Evolutionary conservation across 2,113 vertebrate species (phyloP).

Genomic region (Scomber colias): DNA sequence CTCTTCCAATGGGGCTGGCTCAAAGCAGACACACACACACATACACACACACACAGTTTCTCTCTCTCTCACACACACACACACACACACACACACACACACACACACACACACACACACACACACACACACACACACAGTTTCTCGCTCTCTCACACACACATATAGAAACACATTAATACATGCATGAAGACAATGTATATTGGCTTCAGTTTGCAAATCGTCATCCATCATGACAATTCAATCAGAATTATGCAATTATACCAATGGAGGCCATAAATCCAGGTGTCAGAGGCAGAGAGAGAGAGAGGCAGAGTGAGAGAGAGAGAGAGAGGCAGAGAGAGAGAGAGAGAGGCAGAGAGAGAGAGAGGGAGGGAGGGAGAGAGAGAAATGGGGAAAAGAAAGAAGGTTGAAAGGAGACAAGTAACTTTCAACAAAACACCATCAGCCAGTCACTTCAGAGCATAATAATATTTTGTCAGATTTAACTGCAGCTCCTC

Average conservation of each 20-base stretch:
- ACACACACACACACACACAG: slow-evolving; percentile 26
- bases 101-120: slow-evolving; percentile 24
- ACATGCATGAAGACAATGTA: slow-evolving; percentile 35
- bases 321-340: neutral
- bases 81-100: slow-evolving; percentile 23
- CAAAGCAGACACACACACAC: slow-evolving; percentile 8
- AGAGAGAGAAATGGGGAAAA: too few species aligned
- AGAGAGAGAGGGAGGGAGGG: too few species aligned
- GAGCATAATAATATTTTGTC: slow-evolving; percentile 48
- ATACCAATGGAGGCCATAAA: slow-evolving; percentile 17
- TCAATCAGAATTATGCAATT: slow-evolving; percentile 39
- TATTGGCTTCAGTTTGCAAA: slow-evolving; percentile 40
- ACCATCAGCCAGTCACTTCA: slow-evolving; percentile 9
- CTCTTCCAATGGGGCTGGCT: slow-evolving; percentile 39
- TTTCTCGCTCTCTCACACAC: neutral
- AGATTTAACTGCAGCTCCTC: slow-evolving; percentile 33
- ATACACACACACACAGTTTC: slow-evolving; percentile 12
- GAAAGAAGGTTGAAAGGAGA: slow-evolving; percentile 13
- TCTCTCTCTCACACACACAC: neutral
- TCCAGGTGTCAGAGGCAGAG: slow-evolving; percentile 20
- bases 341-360: neutral
- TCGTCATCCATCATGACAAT: slow-evolving; percentile 43
- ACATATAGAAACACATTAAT: slow-evolving; percentile 23
- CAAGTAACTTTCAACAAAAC: slow-evolving; percentile 5
- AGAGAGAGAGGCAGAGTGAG: neutral